Conservation (phyloP, 2,113 vertebrate species). For the Sorex araneus region DNA sequence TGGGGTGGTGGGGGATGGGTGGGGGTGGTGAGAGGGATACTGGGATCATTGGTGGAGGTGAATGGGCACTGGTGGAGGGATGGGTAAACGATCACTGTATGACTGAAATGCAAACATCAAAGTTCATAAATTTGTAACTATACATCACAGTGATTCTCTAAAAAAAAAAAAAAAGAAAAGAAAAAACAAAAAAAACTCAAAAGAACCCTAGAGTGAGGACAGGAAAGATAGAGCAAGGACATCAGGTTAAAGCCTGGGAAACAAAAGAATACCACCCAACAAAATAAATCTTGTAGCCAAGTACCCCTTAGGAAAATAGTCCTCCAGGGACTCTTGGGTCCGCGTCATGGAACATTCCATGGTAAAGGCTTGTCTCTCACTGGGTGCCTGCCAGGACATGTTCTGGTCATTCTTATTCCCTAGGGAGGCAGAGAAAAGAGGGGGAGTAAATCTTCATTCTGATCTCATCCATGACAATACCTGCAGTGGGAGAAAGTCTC, state of each 20-base stretch:
- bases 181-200: neutral
- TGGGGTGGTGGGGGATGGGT: too few species aligned
- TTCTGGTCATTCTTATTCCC: conserved; percentile 18
- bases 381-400: conserved; percentile 48
- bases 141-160: too few species aligned
- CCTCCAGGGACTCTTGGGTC: conserved; percentile 34
- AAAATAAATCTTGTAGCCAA: conserved; percentile 46
- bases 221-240: neutral
- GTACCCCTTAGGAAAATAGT: conserved; percentile 59
- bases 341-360: conserved; percentile 68
- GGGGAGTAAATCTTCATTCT: neutral
- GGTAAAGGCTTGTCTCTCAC: conserved; percentile 59
- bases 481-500: neutral
- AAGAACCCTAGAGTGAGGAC: neutral
- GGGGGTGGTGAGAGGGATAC: too few species aligned
- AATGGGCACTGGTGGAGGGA: too few species aligned
- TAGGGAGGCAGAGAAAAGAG: conserved; percentile 1
- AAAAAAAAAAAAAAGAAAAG: too few species aligned
- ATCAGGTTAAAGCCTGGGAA: conserved; percentile 52
- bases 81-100: too few species aligned
- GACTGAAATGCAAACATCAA: too few species aligned
- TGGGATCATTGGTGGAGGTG: too few species aligned
- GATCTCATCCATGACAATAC: neutral
- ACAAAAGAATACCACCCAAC: conserved; percentile 50
- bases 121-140: too few species aligned